Evolutionary conservation across 2,888 invertebrate species (phyloP).

Genomic region (Macrosoma leucophasiata): DNA sequence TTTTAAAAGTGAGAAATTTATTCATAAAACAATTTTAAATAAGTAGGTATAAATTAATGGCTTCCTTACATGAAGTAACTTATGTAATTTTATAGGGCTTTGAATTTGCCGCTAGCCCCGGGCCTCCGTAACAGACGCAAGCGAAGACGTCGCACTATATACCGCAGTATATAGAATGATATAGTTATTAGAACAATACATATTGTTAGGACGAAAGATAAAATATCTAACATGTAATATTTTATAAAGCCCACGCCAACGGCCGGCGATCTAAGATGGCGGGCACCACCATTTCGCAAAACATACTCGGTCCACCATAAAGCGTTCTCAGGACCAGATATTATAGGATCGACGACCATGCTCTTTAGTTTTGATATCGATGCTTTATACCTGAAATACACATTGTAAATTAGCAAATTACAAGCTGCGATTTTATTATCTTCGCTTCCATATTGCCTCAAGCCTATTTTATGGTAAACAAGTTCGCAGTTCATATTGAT

Average conservation of each 20-base stretch:
- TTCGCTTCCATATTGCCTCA: no score
- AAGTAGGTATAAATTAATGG: no score
- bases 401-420: background rate
- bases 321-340: conserved; percentile 65
- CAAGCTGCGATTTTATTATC: no score
- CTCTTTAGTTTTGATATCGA: conserved; percentile 42
- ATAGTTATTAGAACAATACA: conserved; percentile 28
- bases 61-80: no score
- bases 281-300: conserved; percentile 57
- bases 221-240: conserved; percentile 56
- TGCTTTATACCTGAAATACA: conserved; percentile 48
- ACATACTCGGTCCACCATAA: conserved; percentile 75
- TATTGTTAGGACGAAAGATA: conserved; percentile 31
- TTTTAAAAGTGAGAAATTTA: no score
- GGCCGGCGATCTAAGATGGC: conserved; percentile 56
- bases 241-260: conserved; percentile 48
- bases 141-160: conserved; percentile 34
- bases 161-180: conserved; percentile 32
- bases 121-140: conserved; percentile 30
- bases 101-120: conserved; percentile 46
- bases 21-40: no score
- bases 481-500: no score
- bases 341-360: conserved; percentile 39
- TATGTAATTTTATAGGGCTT: conserved; percentile 44
- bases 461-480: no score